phyloP scores from a whole-genome alignment of 2,113 vertebrate genomes.

The Trichechus manatus region DNA sequence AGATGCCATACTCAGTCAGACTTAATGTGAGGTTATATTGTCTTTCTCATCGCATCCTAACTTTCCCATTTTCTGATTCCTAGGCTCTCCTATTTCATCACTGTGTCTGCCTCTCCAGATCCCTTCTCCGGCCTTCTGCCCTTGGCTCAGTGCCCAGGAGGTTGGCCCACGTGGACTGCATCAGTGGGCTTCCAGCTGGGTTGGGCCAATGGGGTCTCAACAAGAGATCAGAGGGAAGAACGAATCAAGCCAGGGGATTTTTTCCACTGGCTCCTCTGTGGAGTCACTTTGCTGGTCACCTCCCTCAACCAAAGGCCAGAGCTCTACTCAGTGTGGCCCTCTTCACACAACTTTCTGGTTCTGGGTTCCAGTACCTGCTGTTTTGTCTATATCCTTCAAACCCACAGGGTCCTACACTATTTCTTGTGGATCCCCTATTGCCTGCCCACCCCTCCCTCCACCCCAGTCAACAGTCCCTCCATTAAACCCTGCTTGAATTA shows the following conservation, averaged over 20 bases:
- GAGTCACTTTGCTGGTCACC: background rate
- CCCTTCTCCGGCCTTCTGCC: background rate
- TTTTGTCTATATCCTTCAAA: background rate
- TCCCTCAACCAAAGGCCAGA: background rate
- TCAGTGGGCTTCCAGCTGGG: background rate
- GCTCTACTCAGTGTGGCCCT: background rate
- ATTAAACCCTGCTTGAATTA: background rate
- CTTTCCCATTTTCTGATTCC: background rate
- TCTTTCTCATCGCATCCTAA: background rate
- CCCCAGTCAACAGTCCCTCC: background rate
- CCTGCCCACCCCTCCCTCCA: background rate
- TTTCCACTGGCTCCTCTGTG: background rate
- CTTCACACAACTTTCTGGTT: background rate
- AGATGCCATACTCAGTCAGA: background rate
- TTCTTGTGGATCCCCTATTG: background rate
- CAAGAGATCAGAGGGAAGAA: background rate
- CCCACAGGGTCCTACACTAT: background rate
- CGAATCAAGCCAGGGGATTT: background rate
- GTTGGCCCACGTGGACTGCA: fast-evolving
- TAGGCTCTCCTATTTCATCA: background rate
- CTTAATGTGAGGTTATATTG: background rate
- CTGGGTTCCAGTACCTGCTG: background rate
- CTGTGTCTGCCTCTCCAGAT: background rate
- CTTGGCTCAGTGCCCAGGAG: background rate
- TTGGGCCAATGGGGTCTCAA: background rate